phyloP scores from a whole-genome alignment of 2,113 vertebrate species.

The Taxidea taxus region DNA sequence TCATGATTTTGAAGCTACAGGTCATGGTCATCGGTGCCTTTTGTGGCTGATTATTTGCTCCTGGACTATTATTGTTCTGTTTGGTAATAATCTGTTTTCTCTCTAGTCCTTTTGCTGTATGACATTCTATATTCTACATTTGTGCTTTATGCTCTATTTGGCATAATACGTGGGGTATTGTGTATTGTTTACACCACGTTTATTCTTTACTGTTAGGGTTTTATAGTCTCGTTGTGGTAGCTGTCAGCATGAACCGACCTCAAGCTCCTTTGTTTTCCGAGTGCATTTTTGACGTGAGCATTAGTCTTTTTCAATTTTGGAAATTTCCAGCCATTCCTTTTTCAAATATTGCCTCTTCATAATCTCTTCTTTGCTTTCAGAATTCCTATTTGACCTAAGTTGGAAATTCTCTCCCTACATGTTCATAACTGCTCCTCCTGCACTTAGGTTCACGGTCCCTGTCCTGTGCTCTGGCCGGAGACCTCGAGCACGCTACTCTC shows the following conservation, averaged over 20 bases:
- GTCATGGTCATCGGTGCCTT: not conserved
- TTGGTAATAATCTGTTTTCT: not conserved
- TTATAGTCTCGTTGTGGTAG: not conserved
- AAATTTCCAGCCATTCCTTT: not conserved
- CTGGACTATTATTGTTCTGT: too few relatives aligned
- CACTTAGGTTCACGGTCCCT: too few relatives aligned
- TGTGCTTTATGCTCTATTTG: not conserved
- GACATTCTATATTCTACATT: not conserved
- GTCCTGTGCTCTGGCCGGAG: not conserved
- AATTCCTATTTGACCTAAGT: not conserved
- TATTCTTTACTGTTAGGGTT: not conserved
- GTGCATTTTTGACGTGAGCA: not conserved
- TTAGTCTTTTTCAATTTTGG: not conserved
- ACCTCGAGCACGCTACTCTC: fast-evolving
- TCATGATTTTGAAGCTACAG: not conserved
- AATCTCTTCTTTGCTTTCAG: not conserved
- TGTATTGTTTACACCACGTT: fast-evolving
- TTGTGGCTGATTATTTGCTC: not conserved
- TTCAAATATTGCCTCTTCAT: not conserved
- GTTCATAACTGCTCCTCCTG: not conserved
- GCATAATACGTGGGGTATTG: fast-evolving
- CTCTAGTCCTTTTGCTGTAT: too few relatives aligned
- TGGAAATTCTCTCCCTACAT: not conserved
- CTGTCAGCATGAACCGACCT: not conserved
- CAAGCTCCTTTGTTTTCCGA: not conserved